Base-by-base conservation (phyloP, 1,140 invertebrate species). In the Homarus americanus region DNA sequence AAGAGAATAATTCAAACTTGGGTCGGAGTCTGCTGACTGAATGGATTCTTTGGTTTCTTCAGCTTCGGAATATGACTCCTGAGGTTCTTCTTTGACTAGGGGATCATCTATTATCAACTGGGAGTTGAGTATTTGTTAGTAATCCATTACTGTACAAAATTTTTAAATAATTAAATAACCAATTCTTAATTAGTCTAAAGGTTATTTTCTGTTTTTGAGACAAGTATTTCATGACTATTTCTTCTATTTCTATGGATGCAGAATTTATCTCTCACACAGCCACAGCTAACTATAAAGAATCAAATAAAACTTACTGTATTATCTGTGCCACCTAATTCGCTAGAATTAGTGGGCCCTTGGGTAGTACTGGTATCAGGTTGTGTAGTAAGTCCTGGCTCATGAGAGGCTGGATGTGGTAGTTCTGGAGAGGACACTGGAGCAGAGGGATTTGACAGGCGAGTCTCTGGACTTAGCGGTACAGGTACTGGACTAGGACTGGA, bases 21-120 rank as follows among this genome's bases (percentile, higher is more conserved):
- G 58, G 58, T 91, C 91, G 28, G 85, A 72, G 44, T 92, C 83
- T 79, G 75, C 73, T 79, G 82, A 76, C 24, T 78, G 69, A 40
- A 92, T 78, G 24, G 86, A 66, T 53, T 92, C 91, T 86, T 90
- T 92, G 83, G 82, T 92, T 38, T 90, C 91, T 4, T 92, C 82
- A 41, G 87, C 79, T 41, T 92, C 91, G n/a, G 69, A 49, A 28
- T 92, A 85, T 53, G 73, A 73, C 36, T 92, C 82, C 38, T 89
- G 91, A 40, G 85, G 80, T 82, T 90, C 84, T 85, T 85, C 87
- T 41, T 90, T 90, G 34, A 90, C 87, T 58, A 90, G 66, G 10
- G 66, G 63, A 44, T 90, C 87, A 83, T 90, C 87, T 69, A 90
- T 34, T 32, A 73, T 53, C 69, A 90, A 49, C 87, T 90, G 78